phyloP scores from a whole-genome alignment of 2,888 invertebrate species.

The Dione juno region DNA sequence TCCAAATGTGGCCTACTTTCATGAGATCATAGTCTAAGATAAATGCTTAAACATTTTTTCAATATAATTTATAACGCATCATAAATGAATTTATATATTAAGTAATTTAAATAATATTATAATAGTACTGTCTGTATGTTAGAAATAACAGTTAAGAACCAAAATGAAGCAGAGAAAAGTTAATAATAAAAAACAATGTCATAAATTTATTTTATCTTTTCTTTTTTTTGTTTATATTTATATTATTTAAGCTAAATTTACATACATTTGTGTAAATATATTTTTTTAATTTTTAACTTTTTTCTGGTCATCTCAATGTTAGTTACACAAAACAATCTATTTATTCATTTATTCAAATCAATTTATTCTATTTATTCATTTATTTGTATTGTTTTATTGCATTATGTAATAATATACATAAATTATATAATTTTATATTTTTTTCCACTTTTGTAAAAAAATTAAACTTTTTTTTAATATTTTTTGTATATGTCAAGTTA shows the following conservation, averaged over 20 bases:
- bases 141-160: not conserved
- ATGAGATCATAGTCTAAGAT: conserved; percentile 23
- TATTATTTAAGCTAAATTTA: no score
- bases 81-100: conserved; percentile 36
- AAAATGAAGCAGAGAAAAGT: conserved; percentile 61
- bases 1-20: conserved; percentile 20
- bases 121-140: conserved; percentile 17
- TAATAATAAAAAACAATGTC: not conserved
- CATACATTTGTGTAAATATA: not conserved
- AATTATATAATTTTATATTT: no score
- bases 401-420: no score
- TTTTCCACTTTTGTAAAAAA: no score
- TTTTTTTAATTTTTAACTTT: not conserved
- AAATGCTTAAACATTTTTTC: conserved; percentile 18
- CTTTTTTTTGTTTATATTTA: no score
- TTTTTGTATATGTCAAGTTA: conserved; percentile 55
- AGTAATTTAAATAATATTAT: conserved; percentile 19
- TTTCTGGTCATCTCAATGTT: not conserved
- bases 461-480: no score
- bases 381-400: no score
- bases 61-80: conserved; percentile 23
- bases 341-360: no score
- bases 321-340: not conserved
- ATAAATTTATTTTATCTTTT: not conserved
- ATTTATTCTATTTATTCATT: no score